Evolutionary conservation across 2,888 invertebrate species (phyloP).

Genomic region (Rhopalosiphum nymphaeae): DNA sequence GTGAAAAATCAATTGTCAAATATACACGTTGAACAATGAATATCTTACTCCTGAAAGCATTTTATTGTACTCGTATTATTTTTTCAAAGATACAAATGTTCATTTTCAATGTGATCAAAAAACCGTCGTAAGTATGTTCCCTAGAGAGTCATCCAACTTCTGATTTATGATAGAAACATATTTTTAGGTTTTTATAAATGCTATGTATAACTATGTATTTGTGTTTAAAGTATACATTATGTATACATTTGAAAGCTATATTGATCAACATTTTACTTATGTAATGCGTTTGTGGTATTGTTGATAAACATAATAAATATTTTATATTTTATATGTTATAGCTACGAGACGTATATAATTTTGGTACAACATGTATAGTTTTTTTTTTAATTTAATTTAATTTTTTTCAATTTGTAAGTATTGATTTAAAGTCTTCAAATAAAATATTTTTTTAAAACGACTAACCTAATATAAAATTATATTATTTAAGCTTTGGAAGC

Average conservation of each 20-base stretch:
- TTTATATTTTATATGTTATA: neutral
- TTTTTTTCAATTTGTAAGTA: too few species aligned
- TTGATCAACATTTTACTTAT: neutral
- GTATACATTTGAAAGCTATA: neutral
- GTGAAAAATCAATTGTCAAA: neutral
- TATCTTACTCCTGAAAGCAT: neutral
- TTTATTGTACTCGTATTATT: constrained; percentile 9
- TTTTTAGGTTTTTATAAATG: neutral
- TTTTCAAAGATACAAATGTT: neutral
- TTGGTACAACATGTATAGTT: neutral
- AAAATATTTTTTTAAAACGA: neutral
- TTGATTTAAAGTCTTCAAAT: neutral
- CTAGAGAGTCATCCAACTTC: neutral
- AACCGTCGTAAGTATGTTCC: neutral
- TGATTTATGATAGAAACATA: constrained; percentile 11
- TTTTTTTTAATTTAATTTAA: too few species aligned
- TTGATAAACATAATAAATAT: neutral
- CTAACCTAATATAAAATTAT: too few species aligned
- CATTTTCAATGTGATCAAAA: constrained; percentile 6
- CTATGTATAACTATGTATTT: neutral
- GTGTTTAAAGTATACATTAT: neutral
- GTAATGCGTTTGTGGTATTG: neutral
- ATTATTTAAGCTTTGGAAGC: too few species aligned
- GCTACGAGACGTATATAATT: neutral
- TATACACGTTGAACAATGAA: neutral